Evolutionary conservation across 2,888 invertebrate genomes (phyloP), one percentile per base, ranked within the genome.

Genomic region (Nyleta sp.): DNA sequence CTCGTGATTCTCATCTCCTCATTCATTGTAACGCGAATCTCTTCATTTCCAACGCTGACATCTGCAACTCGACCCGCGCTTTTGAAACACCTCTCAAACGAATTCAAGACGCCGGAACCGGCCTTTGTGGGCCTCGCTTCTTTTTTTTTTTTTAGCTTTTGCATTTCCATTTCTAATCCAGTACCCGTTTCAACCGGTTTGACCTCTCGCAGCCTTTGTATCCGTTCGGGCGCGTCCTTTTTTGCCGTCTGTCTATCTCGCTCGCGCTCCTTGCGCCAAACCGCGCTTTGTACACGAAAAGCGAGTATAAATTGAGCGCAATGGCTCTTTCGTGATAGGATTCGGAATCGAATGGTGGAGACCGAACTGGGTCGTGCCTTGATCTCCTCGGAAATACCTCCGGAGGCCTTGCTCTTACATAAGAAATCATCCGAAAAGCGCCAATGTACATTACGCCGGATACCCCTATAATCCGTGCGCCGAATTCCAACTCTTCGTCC

Each of bases 301-400:
- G 73, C 70, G 50, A 68, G 72, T 78, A 77, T 80, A 80, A 82
- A 84, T 84, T 81, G 84, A 64, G 72, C 33, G 48, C 59, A 52
- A 78, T 71, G 57, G 71, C 70, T 73, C 46, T 67, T 70, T 57
- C 75, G 68, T 77, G 81, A 80, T 79, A 82, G 57, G 80, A 75
- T 80, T 79, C 50, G 31, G 74, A 83, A 80, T 78, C 64, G 78
- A 77, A 82, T 80, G 64, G 80, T 50, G 68, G 70, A 68, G 59
- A 76, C 55, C 38, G 64, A 78, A 78, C 74, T 79, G 62, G 78
- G 78, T 75, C 78, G 59, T 70, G 60, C 50, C 60, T 67, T 64
- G 71, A 78, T 71, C 46, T 73, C 42, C 28, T 60, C 31, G 40
- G 24, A 53, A 67, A 67, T 60, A 72, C 50, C 48, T 52, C 42